A percentile compares a stretch with the other conserved stretches of the same genome.
Conservation (phyloP, 2,113 vertebrate species). For the Sylvilagus bachmani region DNA sequence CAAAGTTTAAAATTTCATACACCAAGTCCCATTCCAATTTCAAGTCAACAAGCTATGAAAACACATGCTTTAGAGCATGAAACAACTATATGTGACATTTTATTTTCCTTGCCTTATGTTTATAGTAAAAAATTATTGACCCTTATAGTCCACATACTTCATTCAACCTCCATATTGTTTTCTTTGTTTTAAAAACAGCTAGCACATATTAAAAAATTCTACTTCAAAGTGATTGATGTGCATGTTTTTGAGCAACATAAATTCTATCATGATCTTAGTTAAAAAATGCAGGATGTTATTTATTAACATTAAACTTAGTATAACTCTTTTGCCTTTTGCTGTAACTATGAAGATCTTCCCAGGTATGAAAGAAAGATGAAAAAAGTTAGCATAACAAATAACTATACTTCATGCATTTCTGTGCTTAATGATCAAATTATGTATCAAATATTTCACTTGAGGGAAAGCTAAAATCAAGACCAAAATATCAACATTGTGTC, state of each 20-base stretch:
- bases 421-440: neutral
- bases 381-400: neutral
- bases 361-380: neutral
- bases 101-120: neutral
- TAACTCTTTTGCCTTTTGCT: neutral
- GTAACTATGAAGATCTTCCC: neutral
- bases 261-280: neutral
- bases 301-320: neutral
- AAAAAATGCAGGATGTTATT: neutral
- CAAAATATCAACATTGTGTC: slow-evolving; percentile 41
- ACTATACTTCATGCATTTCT: neutral
- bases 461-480: slow-evolving; percentile 49
- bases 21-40: neutral
- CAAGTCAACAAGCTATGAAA: neutral
- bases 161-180: neutral
- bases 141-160: neutral
- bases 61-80: neutral
- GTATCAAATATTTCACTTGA: slow-evolving; percentile 58
- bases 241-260: neutral
- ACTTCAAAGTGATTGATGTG: neutral
- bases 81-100: neutral
- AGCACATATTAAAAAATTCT: neutral
- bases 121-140: neutral
- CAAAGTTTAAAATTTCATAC: neutral
- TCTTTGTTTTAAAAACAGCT: neutral